Evolutionary conservation across 2,797 vertebrate species (phyloP), one percentile per base, ranked within the genome.

Genomic region (Huso huso): DNA sequence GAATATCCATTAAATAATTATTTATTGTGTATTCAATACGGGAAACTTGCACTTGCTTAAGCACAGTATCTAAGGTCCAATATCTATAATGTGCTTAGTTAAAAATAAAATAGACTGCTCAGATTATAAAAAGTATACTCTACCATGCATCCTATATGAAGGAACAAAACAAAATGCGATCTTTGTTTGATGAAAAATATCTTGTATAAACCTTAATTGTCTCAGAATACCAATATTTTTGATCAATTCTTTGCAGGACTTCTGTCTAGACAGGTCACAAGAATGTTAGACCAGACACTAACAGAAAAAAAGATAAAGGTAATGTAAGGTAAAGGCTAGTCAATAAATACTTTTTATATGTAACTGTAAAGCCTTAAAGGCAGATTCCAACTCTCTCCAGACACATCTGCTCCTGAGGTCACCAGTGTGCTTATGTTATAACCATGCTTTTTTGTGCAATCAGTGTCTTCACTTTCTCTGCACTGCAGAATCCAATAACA

Each of bases 211-310:
- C 63, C 3, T 58, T 59, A 57, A 58, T 58, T 10, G n/a, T 50
- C n/a, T 48, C 73, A 72, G 79, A 80, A 80, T 73, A 2, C 57
- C 64, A 66, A 66, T 66, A 58, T 66, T 72, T 78, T 70, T 78
- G 76, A 79, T 73, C 72, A 69, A 78, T 73, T 71, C 68, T 64
- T 4, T 48, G 10, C 53, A 58, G 10, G 23, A 12, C 64, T 66
- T 64, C 64, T 82, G 82, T 85, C 82, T 82, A 79, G 80, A 80
- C 82, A 82, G 78, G 83, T 84, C 79, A 78, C 68, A 62, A 75
- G 71, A 58, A 6, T n/a, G 6, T 58, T 10, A 58, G 9, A 58
- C 55, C 55, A 11, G 11, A 58, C 55, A 58, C 9, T 58, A 11
- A 13, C 55, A 11, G 55, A 58, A 10, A 58, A 10, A 11, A 3